Conservation (phyloP, 2,797 vertebrate species). For the Sebastes iracundus region DNA sequence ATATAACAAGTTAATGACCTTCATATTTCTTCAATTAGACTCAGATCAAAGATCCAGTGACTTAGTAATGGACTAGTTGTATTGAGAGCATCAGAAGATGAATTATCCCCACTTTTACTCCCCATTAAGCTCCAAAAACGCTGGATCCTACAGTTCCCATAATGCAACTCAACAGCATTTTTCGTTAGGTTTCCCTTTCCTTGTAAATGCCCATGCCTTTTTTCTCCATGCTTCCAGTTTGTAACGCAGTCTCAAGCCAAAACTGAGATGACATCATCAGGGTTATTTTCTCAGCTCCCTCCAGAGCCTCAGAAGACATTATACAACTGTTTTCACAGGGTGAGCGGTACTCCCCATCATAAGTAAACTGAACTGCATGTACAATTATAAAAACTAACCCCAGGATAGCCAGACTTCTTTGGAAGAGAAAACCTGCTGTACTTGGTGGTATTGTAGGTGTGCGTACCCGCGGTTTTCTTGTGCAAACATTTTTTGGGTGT, state of each 20-base stretch:
- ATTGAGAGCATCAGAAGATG: neutral
- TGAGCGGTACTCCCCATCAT: neutral
- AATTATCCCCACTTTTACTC: neutral
- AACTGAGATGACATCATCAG: neutral
- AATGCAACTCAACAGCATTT: neutral
- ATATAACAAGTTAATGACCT: neutral
- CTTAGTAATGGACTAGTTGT: neutral
- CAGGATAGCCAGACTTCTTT: no score
- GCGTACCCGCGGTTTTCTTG: no score
- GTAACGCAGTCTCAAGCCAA: neutral
- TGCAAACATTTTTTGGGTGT: no score
- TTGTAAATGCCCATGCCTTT: neutral
- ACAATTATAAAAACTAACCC: neutral
- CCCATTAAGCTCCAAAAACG: neutral
- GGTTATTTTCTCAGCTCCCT: neutral
- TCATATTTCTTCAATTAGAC: neutral
- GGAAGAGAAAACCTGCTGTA: neutral
- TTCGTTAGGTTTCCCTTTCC: neutral
- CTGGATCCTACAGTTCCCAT: neutral
- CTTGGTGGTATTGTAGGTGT: neutral
- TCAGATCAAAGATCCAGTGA: no score
- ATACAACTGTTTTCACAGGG: neutral
- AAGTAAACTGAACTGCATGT: neutral
- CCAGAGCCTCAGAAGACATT: neutral
- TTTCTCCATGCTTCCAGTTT: neutral